Evolutionary conservation across 2,888 invertebrate genomes (phyloP), one percentile per base, ranked within the genome.

Genomic region (Lycaena phlaeas): DNA sequence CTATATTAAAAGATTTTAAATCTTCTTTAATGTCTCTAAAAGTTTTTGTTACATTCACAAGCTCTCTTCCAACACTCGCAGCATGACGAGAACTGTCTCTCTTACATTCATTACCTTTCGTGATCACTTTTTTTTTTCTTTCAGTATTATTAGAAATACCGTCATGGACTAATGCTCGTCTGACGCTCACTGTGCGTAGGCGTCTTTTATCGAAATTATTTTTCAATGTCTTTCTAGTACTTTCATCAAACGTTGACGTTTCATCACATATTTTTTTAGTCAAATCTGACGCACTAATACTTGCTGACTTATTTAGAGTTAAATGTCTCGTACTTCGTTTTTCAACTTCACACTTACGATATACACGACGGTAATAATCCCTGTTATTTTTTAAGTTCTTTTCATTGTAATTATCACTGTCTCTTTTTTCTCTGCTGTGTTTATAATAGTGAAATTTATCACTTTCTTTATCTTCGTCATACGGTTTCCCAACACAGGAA

Each of bases 221-320:
- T 59, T 78, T 76, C 46, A 79, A 81, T 18, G 77, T 74, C 36
- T 62, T 56, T 38, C 67, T 71, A 7, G 76, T 61, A 52, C 77
- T 81, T 2, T 76, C 79, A 45, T 84, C 72, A 49, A 81, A 82
- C 11, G 56, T 63, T 46, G 79, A 75, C n/a, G 70, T 60, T 12
- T 60, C 60, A 1, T 71, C 70, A n/a, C n/a, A n/a, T n/a, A n/a
- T n/a, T n/a, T n/a, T n/a, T n/a, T n/a, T n/a, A n/a, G n/a, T n/a
- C n/a, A n/a, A n/a, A n/a, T n/a, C n/a, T n/a, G n/a, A n/a, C n/a
- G n/a, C n/a, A n/a, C n/a, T n/a, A n/a, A n/a, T n/a, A n/a, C n/a
- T n/a, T n/a, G n/a, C 6, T 22, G 22, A 22, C 5, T 9, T 22
- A 22, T 38, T 41, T n/a, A n/a, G n/a, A 4, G 25, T 37, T 27